Evolutionary conservation across 2,888 invertebrate species (phyloP).

Genomic region (Pollenia angustigena): DNA sequence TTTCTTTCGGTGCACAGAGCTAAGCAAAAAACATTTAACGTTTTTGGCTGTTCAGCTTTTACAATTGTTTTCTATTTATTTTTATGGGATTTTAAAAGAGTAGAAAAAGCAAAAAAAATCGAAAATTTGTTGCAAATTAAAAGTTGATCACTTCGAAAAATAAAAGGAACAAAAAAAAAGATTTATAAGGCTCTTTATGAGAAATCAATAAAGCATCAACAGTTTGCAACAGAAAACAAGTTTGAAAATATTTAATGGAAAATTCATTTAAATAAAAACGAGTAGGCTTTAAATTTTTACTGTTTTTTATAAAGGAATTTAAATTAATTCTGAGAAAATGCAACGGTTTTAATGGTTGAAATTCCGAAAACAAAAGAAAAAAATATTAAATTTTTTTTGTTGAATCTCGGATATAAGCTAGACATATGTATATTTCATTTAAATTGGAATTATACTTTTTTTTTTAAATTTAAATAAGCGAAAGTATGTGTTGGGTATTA

Average conservation of each 20-base stretch:
- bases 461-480: too few relatives aligned
- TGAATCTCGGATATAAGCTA: too few relatives aligned
- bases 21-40: constrained; percentile 65
- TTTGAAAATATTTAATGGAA: neutral
- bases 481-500: too few relatives aligned
- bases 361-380: too few relatives aligned
- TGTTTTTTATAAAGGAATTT: neutral
- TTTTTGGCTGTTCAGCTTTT: constrained; percentile 12
- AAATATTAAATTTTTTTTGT: too few relatives aligned
- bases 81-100: constrained; percentile 31
- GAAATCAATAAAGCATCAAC: constrained; percentile 44
- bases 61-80: constrained; percentile 37
- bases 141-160: constrained; percentile 51
- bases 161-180: constrained; percentile 17
- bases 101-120: constrained; percentile 2
- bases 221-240: constrained; percentile 18
- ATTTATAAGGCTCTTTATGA: constrained; percentile 31
- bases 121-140: constrained; percentile 68
- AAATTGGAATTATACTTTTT: too few relatives aligned
- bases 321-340: too few relatives aligned
- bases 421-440: too few relatives aligned
- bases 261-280: neutral
- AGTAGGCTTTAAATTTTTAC: neutral
- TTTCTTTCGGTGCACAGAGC: constrained; percentile 1
- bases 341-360: too few relatives aligned